Evolutionary conservation across 2,797 vertebrate genomes (phyloP), one percentile per base, ranked within the genome.

Genomic region (Hydrophis major): DNA sequence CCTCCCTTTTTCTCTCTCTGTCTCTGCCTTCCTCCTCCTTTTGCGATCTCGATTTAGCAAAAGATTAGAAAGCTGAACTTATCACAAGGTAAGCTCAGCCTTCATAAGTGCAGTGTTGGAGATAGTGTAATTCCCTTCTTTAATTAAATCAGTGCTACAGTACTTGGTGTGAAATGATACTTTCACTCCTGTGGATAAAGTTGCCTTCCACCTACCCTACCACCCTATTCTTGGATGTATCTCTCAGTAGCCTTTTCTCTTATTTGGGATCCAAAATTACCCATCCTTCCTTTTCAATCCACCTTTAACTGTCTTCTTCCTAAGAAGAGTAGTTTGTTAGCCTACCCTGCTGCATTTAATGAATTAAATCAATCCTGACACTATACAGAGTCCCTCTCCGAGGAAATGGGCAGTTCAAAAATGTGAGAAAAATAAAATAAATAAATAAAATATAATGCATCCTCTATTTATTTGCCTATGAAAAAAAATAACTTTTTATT

Each of bases 31-130:
- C 96, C 96, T 96, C 96, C 97, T 96, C 98, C 97, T 98, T 97
- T 98, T 97, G 97, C 98, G 97, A 98, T 98, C 96, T 97, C 97
- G 96, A 98, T 98, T 98, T 98, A 98, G 98, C 98, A 98, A 98
- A 98, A 98, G 98, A 98, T 98, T 98, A 98, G 97, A 98, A 98
- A 98, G 98, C 97, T 98, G 98, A 98, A 98, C 97, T 98, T 98
- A 97, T 97, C 97, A 98, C 97, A 98, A 98, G 98, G 98, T 98
- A 98, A 98, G 98, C 98, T 98, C 97, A 98, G 98, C 98, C 97
- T 98, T 97, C 97, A 93, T 97, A 97, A 98, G 97, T 96, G 97
- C 96, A 98, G 98, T 96, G 95, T 97, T 96, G 95, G 92, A 96
- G 94, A 96, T 97, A 96, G 95, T 94, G 87, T 95, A 91, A 93